Conservation (phyloP, 2,888 invertebrate genomes). For the Caenorhabditis sp. region DNA sequence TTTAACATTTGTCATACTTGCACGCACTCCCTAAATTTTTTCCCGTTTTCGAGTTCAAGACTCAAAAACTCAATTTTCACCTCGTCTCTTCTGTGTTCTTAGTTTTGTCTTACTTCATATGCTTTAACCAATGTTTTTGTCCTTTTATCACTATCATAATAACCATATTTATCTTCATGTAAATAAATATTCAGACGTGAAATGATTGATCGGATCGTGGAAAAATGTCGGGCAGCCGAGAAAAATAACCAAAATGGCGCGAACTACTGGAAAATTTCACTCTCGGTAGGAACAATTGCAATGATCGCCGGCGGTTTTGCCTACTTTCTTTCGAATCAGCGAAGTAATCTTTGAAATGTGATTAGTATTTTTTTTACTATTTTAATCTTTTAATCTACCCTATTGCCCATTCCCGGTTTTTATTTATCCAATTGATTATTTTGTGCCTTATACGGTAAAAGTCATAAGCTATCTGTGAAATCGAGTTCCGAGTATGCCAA, state of each 20-base stretch:
- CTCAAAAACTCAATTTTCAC: neutral
- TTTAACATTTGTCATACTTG: neutral
- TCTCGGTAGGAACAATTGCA: slow-evolving; percentile 26
- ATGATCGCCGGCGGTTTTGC: neutral
- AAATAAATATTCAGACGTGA: slow-evolving; percentile 39
- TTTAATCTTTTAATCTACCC: neutral
- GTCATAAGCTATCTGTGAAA: neutral
- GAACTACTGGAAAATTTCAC: slow-evolving; percentile 15
- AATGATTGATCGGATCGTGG: slow-evolving; percentile 46
- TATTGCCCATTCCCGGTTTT: neutral
- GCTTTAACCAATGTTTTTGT: neutral
- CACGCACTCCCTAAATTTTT: neutral
- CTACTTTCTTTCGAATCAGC: neutral
- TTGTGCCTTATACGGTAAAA: neutral
- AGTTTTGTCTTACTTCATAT: neutral
- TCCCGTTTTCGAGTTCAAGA: neutral
- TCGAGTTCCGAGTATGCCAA: too few relatives aligned
- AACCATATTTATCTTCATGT: neutral
- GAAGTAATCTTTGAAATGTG: neutral
- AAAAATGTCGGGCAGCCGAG: slow-evolving; percentile 43
- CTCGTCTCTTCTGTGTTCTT: neutral
- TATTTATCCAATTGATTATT: too few relatives aligned
- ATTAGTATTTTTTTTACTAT: neutral
- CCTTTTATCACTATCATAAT: neutral
- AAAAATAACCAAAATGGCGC: neutral